Conservation (phyloP, 2,113 vertebrate genomes). For the Limnothrissa miodon region DNA sequence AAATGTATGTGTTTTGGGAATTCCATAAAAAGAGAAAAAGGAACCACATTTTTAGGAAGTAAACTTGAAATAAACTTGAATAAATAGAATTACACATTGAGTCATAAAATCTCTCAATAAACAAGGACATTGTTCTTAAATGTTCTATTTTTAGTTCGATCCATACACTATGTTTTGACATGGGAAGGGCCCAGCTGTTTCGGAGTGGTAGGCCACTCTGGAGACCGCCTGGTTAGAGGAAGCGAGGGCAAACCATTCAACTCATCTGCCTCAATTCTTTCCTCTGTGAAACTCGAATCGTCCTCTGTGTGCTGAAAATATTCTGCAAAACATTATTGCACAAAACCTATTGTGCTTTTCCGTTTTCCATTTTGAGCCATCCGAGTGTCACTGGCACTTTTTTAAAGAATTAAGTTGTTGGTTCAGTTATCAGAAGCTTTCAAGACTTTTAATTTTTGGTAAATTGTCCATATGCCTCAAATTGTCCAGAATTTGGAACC, state of each 20-base stretch:
- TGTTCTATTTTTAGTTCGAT: background rate
- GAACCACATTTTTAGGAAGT: background rate
- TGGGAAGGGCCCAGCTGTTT: background rate
- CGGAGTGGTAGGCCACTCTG: background rate
- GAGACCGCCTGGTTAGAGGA: constrained; percentile 46
- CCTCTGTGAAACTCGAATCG: constrained; percentile 54
- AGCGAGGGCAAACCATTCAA: constrained; percentile 59
- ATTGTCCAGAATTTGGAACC: no score
- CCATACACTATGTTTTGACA: constrained; percentile 1
- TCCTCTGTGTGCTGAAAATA: constrained; percentile 39
- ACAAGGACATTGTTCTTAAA: background rate
- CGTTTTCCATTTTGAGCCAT: background rate
- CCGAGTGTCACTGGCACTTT: background rate
- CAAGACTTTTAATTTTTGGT: background rate
- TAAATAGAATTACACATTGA: background rate
- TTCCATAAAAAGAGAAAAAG: no score
- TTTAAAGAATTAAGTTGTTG: background rate
- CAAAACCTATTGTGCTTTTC: constrained; percentile 29
- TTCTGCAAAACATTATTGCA: constrained; percentile 32
- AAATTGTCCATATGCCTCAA: background rate
- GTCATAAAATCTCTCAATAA: background rate
- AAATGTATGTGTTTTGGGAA: no score
- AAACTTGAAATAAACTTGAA: background rate
- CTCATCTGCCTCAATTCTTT: constrained; percentile 53
- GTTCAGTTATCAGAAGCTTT: background rate